Evolutionary conservation across 1,140 invertebrate species (phyloP).

Genomic region (Polypedilum vanderplanki): DNA sequence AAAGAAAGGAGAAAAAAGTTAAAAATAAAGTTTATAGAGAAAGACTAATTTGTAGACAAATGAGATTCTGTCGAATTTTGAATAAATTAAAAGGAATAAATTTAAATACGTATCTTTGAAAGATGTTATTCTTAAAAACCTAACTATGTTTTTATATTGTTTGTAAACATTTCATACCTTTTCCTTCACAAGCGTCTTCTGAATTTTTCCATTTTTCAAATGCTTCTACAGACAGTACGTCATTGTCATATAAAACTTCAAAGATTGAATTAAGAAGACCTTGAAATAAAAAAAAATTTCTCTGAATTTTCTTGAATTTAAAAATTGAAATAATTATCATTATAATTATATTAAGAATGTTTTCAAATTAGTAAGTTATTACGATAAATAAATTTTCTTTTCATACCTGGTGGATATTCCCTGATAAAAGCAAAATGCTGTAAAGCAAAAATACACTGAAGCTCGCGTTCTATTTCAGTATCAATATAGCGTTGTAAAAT

Average conservation of each 20-base stretch:
- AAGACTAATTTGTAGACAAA: too few relatives aligned
- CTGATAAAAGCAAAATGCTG: not conserved
- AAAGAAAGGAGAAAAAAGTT: not conserved
- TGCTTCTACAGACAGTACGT: not conserved
- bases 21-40: not conserved
- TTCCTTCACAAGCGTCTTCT: not conserved
- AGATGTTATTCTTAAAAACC: too few relatives aligned
- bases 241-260: slow-evolving; percentile 14
- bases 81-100: too few relatives aligned
- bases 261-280: slow-evolving; percentile 16
- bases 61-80: too few relatives aligned
- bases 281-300: not conserved
- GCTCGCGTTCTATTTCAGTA: not conserved
- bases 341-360: too few relatives aligned
- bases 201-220: slow-evolving; percentile 21
- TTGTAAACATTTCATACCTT: not conserved
- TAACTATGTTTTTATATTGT: too few relatives aligned
- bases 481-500: not conserved
- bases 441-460: slow-evolving; percentile 10
- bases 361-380: too few relatives aligned
- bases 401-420: slow-evolving; percentile 1
- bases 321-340: too few relatives aligned
- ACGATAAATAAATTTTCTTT: too few relatives aligned
- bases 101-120: too few relatives aligned
- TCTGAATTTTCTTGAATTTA: too few relatives aligned